Evolutionary conservation across 2,888 invertebrate species (phyloP).

Genomic region (Hirudinaria manillensis): DNA sequence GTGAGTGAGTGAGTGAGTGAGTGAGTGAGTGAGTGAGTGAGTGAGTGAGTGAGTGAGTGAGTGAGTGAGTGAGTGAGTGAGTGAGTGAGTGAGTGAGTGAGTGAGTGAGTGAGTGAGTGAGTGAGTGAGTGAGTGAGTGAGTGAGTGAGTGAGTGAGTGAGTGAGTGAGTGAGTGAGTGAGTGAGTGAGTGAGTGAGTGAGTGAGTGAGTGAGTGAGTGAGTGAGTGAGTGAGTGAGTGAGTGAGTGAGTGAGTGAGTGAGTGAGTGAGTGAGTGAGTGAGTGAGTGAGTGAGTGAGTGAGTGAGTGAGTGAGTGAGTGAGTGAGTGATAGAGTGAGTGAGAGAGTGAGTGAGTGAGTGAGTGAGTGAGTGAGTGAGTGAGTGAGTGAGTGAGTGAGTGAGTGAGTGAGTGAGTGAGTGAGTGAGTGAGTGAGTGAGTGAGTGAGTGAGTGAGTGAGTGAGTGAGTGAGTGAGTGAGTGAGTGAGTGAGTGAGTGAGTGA

Average conservation of each 20-base stretch:
- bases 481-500: neutral
- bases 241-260: constrained; percentile 27
- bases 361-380: constrained; percentile 16
- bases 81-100: constrained; percentile 37
- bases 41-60: constrained; percentile 26
- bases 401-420: constrained; percentile 16
- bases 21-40: constrained; percentile 7
- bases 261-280: constrained; percentile 34
- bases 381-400: constrained; percentile 16
- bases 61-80: constrained; percentile 37
- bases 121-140: constrained; percentile 34
- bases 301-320: constrained; percentile 34
- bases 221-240: constrained; percentile 27
- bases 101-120: constrained; percentile 37
- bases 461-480: constrained; percentile 16
- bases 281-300: constrained; percentile 35
- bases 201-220: constrained; percentile 24
- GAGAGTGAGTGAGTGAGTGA: constrained; percentile 35
- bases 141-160: constrained; percentile 24
- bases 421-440: constrained; percentile 16
- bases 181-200: constrained; percentile 31
- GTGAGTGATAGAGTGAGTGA: constrained; percentile 34
- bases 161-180: constrained; percentile 26
- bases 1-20: constrained; percentile 24
- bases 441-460: constrained; percentile 16